Conservation (phyloP, 2,888 invertebrate species). For the Ctenicera cuprea region DNA sequence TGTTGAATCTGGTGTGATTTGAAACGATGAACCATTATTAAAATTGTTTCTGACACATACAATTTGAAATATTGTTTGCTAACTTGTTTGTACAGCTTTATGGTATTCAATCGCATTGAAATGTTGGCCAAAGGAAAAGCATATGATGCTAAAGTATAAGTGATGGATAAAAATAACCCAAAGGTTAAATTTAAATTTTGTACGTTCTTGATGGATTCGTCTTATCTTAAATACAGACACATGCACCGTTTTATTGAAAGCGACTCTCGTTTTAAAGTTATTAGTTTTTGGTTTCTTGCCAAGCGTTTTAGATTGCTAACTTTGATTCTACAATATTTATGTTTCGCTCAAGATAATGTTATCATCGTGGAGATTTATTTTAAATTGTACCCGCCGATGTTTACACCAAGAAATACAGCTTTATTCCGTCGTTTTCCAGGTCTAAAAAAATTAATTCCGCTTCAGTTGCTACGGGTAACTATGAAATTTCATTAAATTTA, state of each 20-base stretch:
- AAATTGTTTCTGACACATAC: no score
- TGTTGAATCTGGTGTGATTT: no score
- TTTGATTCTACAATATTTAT: slow-evolving; percentile 16
- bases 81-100: no score
- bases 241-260: neutral
- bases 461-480: neutral
- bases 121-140: no score
- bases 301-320: slow-evolving; percentile 8
- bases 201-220: neutral
- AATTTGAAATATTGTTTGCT: no score
- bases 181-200: no score
- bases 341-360: neutral
- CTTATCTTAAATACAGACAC: neutral
- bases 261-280: slow-evolving; percentile 16
- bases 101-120: no score
- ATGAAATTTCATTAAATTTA: no score
- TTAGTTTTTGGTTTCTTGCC: slow-evolving; percentile 13
- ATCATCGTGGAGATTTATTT: slow-evolving; percentile 3
- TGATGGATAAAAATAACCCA: no score
- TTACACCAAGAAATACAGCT: neutral
- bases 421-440: neutral
- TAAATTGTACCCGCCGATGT: neutral
- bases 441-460: neutral
- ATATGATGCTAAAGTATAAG: no score
- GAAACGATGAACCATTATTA: no score